Conservation (phyloP, 2,113 vertebrate genomes). For the Atlantisia rogersi region DNA sequence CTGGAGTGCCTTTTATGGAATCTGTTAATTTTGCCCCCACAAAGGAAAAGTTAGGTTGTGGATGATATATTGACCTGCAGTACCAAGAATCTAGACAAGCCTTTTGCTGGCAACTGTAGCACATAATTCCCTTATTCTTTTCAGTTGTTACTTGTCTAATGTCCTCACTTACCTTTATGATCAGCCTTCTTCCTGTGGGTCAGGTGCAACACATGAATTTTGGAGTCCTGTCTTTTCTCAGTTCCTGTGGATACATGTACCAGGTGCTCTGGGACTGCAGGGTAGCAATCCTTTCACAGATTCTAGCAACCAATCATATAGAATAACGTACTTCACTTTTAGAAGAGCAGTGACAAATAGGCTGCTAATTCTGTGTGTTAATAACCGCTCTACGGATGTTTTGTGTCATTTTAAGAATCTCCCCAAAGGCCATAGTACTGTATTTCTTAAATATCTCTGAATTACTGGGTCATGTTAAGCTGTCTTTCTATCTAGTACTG, state of each 20-base stretch:
- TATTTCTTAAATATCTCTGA: neutral
- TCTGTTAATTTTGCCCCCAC: neutral
- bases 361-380: neutral
- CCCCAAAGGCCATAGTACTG: neutral
- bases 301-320: accelerated
- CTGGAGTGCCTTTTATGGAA: neutral
- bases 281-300: neutral
- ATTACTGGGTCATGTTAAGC: neutral
- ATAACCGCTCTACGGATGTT: neutral
- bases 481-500: neutral
- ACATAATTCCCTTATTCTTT: neutral
- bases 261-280: neutral
- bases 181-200: neutral
- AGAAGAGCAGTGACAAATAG: neutral
- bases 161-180: neutral
- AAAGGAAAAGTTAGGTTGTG: neutral
- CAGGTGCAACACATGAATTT: neutral
- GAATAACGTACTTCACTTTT: neutral
- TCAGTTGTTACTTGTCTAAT: neutral
- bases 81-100: neutral
- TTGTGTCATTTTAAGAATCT: neutral
- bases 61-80: neutral
- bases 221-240: neutral
- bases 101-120: neutral
- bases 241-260: neutral